phyloP scores from a whole-genome alignment of 2,113 vertebrate genomes.

The Nyctibius bracteatus region DNA sequence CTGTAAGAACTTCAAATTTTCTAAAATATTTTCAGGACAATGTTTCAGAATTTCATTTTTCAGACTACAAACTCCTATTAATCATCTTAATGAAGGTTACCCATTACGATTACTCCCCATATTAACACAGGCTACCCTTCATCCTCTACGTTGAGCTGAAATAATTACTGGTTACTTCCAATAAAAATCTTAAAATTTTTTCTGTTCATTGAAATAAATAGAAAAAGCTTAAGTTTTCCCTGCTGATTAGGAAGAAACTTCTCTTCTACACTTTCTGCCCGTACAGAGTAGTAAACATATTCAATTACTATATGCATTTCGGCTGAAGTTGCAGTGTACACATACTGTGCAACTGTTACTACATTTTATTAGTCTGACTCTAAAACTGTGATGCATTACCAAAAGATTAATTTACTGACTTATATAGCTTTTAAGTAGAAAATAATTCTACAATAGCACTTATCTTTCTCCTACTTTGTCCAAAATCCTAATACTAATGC shows the following conservation, averaged over 20 bases:
- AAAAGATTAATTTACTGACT: not conserved
- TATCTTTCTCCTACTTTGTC: constrained; percentile 26
- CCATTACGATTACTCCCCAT: not conserved
- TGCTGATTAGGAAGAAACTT: not conserved
- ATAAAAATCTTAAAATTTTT: not conserved
- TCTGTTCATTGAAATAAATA: not conserved
- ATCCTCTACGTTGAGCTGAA: not conserved
- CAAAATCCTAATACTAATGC: constrained; percentile 9
- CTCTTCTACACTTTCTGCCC: not conserved
- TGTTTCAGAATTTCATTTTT: not conserved
- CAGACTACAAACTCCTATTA: not conserved
- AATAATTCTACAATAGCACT: constrained; percentile 7
- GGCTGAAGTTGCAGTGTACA: not conserved
- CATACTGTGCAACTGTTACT: not conserved
- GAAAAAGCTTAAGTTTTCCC: not conserved
- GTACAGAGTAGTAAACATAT: not conserved
- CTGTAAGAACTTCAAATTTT: not conserved
- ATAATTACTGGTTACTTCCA: not conserved
- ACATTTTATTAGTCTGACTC: not conserved
- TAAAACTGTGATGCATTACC: not conserved
- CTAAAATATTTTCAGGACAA: not conserved
- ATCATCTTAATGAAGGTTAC: not conserved
- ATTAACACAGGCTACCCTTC: not conserved
- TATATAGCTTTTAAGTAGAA: constrained; percentile 3
- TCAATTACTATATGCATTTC: not conserved